Conservation (phyloP, 2,888 invertebrate species). For the Chymomyza procnemis region DNA sequence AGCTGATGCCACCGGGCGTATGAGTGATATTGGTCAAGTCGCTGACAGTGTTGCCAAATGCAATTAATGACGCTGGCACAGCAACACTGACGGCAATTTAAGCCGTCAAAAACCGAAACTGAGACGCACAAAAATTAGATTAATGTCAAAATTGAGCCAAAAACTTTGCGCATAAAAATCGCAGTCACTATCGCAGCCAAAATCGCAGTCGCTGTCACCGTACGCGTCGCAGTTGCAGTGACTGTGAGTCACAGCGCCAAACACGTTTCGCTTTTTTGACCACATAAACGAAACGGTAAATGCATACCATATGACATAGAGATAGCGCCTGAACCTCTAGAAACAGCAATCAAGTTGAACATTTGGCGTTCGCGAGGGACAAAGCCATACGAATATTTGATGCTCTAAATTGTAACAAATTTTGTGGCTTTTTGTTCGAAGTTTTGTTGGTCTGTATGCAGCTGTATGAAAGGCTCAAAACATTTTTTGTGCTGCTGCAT, state of each 20-base stretch:
- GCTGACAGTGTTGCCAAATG: constrained; percentile 21
- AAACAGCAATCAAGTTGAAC: not conserved
- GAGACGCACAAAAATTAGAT: not conserved
- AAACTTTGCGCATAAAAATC: not conserved
- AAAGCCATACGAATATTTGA: too few relatives aligned
- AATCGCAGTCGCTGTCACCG: not conserved
- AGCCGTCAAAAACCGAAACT: not conserved
- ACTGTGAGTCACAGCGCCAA: constrained; percentile 27
- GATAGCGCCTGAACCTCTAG: not conserved
- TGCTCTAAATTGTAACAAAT: too few relatives aligned
- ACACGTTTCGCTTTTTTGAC: constrained; percentile 60
- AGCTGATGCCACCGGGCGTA: constrained; percentile 48
- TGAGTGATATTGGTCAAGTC: constrained; percentile 49
- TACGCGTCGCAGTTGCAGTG: constrained; percentile 1
- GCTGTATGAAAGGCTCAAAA: too few relatives aligned
- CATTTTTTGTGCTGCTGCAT: too few relatives aligned
- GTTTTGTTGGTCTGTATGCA: too few relatives aligned
- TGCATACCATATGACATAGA: constrained; percentile 1
- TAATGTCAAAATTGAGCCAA: constrained; percentile 8
- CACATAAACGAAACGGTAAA: constrained; percentile 32
- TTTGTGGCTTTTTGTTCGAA: too few relatives aligned
- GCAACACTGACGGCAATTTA: not conserved
- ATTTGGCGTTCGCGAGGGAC: too few relatives aligned
- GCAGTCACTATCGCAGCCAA: not conserved
- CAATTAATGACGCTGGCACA: constrained; percentile 45